Evolutionary conservation across 2,888 invertebrate genomes (phyloP).

Genomic region (Drosophila barbarae): DNA sequence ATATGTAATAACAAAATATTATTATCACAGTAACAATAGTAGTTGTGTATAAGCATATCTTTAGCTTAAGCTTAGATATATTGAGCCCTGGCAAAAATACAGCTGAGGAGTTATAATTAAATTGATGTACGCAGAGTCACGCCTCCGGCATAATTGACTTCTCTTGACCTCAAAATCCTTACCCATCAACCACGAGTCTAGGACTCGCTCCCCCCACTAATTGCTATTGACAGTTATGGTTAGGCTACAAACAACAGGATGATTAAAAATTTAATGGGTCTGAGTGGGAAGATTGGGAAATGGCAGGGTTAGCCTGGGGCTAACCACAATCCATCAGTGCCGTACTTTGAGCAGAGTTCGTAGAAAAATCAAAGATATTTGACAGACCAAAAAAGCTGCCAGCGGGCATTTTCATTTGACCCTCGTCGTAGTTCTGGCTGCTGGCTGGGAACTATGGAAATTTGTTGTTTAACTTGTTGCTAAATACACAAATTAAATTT

Average conservation of each 20-base stretch:
- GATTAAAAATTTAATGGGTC: slow-evolving; percentile 64
- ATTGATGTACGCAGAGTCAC: slow-evolving; percentile 47
- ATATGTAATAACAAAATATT: neutral
- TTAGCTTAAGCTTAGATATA: neutral
- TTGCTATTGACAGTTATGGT: slow-evolving; percentile 63
- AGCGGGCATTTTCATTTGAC: slow-evolving; percentile 15
- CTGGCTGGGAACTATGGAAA: slow-evolving; percentile 11
- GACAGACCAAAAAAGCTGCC: slow-evolving; percentile 24
- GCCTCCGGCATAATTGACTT: slow-evolving; percentile 48
- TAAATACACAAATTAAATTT: slow-evolving; percentile 69
- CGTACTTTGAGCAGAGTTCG: slow-evolving; percentile 13
- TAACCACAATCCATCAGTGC: slow-evolving; percentile 18
- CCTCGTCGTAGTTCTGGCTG: slow-evolving; percentile 15
- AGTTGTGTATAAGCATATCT: slow-evolving; percentile 1
- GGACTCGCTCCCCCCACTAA: slow-evolving; percentile 40
- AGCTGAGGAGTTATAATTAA: slow-evolving; percentile 53
- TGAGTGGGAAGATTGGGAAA: slow-evolving; percentile 4
- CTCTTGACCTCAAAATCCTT: slow-evolving; percentile 42
- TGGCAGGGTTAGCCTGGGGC: slow-evolving; percentile 15
- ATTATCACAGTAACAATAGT: neutral
- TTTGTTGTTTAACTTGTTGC: slow-evolving; percentile 42
- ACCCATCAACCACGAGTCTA: slow-evolving; percentile 22
- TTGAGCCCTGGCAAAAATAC: slow-evolving; percentile 12
- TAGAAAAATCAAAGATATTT: slow-evolving; percentile 41
- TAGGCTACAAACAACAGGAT: slow-evolving; percentile 29